phyloP scores from a whole-genome alignment of 1,140 invertebrate species.

The Pseudomyrmex cubaensis region DNA sequence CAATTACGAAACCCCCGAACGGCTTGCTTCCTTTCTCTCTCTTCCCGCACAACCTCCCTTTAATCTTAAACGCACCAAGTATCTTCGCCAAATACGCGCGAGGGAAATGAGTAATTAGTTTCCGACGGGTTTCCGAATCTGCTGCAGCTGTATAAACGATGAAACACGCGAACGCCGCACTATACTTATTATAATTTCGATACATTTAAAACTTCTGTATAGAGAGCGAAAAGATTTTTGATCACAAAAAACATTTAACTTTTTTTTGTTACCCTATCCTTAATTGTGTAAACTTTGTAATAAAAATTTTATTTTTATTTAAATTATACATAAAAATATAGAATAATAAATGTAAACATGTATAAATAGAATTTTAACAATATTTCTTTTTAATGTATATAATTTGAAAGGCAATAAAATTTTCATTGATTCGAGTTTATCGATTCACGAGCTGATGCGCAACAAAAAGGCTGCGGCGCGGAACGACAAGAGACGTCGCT shows the following conservation, averaged over 20 bases:
- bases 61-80: conserved; percentile 57
- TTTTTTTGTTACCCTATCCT: too few species aligned
- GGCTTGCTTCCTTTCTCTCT: conserved; percentile 62
- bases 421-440: conserved; percentile 7
- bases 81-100: conserved; percentile 40
- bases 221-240: background rate
- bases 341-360: too few species aligned
- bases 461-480: background rate
- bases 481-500: conserved; percentile 11
- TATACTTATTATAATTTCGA: background rate
- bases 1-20: conserved; percentile 77
- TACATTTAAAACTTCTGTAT: background rate
- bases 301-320: too few species aligned
- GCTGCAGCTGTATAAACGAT: conserved; percentile 6
- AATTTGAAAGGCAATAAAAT: background rate
- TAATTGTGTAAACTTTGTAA: too few species aligned
- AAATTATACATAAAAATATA: too few species aligned
- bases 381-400: too few species aligned
- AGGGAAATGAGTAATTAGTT: conserved; percentile 52
- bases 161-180: background rate
- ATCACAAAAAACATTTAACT: too few species aligned
- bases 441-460: background rate
- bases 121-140: conserved; percentile 30
- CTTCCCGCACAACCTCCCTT: conserved; percentile 22
- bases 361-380: too few species aligned